Evolutionary conservation across 1,140 invertebrate species (phyloP).

Genomic region (Brachystomella parvula): DNA sequence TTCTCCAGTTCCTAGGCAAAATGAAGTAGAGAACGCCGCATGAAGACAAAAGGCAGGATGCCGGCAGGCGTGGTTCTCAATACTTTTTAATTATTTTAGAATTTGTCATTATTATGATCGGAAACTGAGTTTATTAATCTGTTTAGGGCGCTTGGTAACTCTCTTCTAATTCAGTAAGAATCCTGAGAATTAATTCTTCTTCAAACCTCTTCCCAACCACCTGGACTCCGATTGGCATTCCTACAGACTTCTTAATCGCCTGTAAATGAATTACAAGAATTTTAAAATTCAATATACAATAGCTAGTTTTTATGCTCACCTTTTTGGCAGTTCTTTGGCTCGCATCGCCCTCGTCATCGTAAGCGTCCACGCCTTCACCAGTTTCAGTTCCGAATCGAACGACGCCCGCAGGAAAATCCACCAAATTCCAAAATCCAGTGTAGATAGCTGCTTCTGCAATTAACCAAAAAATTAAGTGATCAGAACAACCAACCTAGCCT

Average conservation of each 20-base stretch:
- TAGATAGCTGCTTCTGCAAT: neutral
- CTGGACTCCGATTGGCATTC: slow-evolving; percentile 44
- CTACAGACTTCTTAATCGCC: slow-evolving; percentile 25
- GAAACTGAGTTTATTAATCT: too few relatives aligned
- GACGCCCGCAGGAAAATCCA: slow-evolving; percentile 33
- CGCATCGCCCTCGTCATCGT: slow-evolving; percentile 31
- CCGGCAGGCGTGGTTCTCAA: too few relatives aligned
- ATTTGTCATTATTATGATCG: too few relatives aligned
- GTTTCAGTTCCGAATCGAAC: slow-evolving; percentile 31
- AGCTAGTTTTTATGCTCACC: too few relatives aligned
- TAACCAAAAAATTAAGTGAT: neutral
- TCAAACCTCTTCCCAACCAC: slow-evolving; percentile 42
- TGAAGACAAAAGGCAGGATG: too few relatives aligned
- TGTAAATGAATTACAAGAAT: too few relatives aligned
- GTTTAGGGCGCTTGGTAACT: too few relatives aligned
- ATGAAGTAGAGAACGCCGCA: too few relatives aligned
- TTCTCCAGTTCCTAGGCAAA: too few relatives aligned
- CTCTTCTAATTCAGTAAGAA: slow-evolving; percentile 40
- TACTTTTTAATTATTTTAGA: too few relatives aligned
- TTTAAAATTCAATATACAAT: too few relatives aligned
- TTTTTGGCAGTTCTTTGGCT: slow-evolving; percentile 33
- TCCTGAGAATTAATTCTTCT: slow-evolving; percentile 42
- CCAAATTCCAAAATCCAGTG: neutral
- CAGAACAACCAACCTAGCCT: too few relatives aligned
- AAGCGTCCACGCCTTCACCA: slow-evolving; percentile 29